These are phyloP conservation scores for Axis porcinus DNA, from an alignment of 2,113 vertebrate species.

Conservation along the genomic window DNA sequence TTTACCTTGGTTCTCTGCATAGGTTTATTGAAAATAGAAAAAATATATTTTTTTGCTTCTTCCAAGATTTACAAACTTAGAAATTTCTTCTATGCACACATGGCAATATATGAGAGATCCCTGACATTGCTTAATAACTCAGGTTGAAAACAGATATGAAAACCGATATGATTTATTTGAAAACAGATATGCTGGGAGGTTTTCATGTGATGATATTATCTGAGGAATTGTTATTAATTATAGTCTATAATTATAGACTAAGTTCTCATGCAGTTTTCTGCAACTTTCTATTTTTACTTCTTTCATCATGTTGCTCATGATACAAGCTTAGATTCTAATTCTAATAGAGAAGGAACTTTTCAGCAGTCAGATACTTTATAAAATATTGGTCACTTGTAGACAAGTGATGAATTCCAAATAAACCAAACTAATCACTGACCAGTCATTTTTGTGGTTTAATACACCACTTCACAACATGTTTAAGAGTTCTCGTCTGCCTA, in stretches of 20 bases:
- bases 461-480: not conserved
- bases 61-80: not conserved
- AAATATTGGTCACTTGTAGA: not conserved
- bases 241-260: not conserved
- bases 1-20: not conserved
- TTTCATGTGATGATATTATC: not conserved
- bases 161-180: not conserved
- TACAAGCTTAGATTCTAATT: not conserved
- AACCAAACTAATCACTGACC: not conserved
- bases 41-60: not conserved
- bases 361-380: not conserved
- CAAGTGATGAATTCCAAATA: not conserved
- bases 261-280: not conserved
- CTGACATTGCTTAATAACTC: not conserved
- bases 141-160: not conserved
- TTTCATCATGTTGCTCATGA: not conserved
- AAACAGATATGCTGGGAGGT: not conserved
- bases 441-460: not conserved
- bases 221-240: not conserved
- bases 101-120: not conserved
- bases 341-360: not conserved
- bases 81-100: not conserved
- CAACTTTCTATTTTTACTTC: not conserved
- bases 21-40: not conserved
- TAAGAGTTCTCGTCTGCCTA: not conserved